A percentile compares a stretch with the other conserved stretches of the same genome.
Conservation (phyloP, 1,140 invertebrate genomes). For the Cotesia chilonis region DNA sequence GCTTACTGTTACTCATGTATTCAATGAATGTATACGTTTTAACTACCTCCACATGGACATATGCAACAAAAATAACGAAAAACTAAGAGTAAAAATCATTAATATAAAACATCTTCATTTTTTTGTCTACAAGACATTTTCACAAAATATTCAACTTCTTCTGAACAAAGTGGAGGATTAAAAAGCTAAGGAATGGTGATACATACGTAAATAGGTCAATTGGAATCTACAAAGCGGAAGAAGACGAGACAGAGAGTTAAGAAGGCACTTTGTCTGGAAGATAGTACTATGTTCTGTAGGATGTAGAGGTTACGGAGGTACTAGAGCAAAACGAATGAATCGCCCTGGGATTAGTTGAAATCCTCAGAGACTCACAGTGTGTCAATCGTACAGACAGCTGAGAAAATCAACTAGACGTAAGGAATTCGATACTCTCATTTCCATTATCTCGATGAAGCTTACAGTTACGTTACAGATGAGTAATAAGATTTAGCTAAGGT, state of each 20-base stretch:
- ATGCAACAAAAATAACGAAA: too few relatives aligned
- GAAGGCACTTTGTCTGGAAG: conserved; percentile 21
- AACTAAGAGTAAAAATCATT: neutral
- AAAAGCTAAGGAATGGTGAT: neutral
- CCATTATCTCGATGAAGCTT: conserved; percentile 1
- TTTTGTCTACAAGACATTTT: neutral
- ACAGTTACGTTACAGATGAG: too few relatives aligned
- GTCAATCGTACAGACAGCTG: conserved; percentile 31
- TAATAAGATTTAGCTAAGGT: too few relatives aligned
- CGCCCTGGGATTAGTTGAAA: conserved; percentile 43
- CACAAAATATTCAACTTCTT: neutral
- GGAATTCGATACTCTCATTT: conserved; percentile 34
- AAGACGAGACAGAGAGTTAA: neutral
- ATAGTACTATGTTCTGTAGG: conserved; percentile 5
- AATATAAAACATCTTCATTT: too few relatives aligned
- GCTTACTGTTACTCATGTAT: too few relatives aligned
- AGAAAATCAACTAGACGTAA: conserved; percentile 30
- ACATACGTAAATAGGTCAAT: conserved; percentile 45
- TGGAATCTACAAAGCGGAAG: conserved; percentile 37
- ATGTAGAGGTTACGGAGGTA: conserved; percentile 17
- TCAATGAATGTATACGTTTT: too few relatives aligned
- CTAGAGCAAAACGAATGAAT: conserved; percentile 46
- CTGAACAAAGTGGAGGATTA: too few relatives aligned
- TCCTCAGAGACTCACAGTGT: conserved; percentile 28
- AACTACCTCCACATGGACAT: too few relatives aligned